These are phyloP conservation scores for Temnothorax unifasciatus DNA, from an alignment of 2,888 invertebrate genomes.

Conservation along the genomic window DNA sequence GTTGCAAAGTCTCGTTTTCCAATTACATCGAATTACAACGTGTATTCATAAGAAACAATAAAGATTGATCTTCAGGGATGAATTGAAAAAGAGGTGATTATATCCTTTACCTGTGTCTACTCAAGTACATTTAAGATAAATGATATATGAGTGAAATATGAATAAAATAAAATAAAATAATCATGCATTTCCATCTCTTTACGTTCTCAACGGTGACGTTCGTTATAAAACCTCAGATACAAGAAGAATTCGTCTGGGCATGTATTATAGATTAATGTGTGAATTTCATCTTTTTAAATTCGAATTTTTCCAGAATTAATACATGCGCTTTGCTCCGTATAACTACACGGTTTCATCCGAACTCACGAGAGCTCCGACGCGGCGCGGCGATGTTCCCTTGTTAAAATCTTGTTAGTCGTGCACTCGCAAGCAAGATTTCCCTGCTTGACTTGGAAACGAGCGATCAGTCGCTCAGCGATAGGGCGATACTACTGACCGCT, in stretches of 20 bases:
- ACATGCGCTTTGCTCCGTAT: not conserved
- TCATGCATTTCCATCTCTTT: not conserved
- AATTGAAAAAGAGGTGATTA: not conserved
- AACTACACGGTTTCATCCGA: not conserved
- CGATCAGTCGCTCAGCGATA: slow-evolving; percentile 41
- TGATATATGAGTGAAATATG: not conserved
- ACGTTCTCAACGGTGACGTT: not conserved
- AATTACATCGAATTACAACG: slow-evolving; percentile 24
- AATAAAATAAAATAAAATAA: not conserved
- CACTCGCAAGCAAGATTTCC: slow-evolving; percentile 32
- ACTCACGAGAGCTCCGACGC: not conserved
- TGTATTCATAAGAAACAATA: slow-evolving; percentile 6
- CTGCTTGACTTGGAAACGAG: slow-evolving; percentile 43
- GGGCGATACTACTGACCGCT: slow-evolving; percentile 14
- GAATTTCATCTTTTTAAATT: slow-evolving; percentile 23
- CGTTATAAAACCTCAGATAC: not conserved
- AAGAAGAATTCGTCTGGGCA: not conserved
- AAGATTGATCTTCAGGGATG: slow-evolving; percentile 15
- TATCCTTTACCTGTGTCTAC: not conserved
- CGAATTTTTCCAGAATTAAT: slow-evolving; percentile 20
- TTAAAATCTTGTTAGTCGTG: slow-evolving; percentile 1
- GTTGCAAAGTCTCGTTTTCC: not conserved
- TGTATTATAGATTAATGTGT: slow-evolving; percentile 12
- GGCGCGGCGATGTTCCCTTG: not conserved
- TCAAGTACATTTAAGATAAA: not conserved